phyloP scores from a whole-genome alignment of 2,113 vertebrate species.

The Ailurus styani region DNA sequence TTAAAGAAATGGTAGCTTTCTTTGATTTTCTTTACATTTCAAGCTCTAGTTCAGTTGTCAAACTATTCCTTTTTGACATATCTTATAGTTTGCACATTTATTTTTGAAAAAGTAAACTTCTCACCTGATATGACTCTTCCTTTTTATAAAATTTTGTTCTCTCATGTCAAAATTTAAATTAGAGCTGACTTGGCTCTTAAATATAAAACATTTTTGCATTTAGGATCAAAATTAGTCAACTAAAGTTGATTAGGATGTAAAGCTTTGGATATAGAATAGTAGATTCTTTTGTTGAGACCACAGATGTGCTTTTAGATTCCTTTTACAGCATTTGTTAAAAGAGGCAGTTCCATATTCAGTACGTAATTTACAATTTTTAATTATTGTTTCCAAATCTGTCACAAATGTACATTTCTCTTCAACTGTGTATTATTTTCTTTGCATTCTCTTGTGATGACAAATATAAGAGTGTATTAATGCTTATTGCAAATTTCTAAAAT shows the following conservation, averaged over 20 bases:
- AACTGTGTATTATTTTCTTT: not conserved
- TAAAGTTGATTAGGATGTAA: constrained; percentile 23
- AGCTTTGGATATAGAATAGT: not conserved
- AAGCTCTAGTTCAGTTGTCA: not conserved
- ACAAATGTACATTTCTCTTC: constrained; percentile 32
- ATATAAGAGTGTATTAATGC: constrained; percentile 11
- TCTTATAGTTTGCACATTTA: not conserved
- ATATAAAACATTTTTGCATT: constrained; percentile 19
- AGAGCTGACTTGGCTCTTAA: not conserved
- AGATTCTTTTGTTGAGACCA: not conserved
- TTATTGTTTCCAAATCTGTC: not conserved
- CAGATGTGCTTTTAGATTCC: not conserved
- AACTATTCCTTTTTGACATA: not conserved
- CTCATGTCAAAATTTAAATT: constrained; percentile 24
- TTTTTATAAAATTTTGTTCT: not conserved
- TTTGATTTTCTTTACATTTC: constrained; percentile 32
- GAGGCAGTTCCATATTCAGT: not conserved
- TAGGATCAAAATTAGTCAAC: not conserved
- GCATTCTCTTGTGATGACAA: not conserved
- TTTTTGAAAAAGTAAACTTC: constrained; percentile 17
- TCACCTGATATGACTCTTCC: not conserved
- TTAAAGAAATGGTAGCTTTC: constrained; percentile 3
- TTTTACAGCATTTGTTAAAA: constrained; percentile 36
- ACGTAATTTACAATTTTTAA: constrained; percentile 1
- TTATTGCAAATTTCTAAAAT: not conserved